Evolutionary conservation across 2,797 vertebrate species (phyloP).

Genomic region (Sciaenops ocellatus): DNA sequence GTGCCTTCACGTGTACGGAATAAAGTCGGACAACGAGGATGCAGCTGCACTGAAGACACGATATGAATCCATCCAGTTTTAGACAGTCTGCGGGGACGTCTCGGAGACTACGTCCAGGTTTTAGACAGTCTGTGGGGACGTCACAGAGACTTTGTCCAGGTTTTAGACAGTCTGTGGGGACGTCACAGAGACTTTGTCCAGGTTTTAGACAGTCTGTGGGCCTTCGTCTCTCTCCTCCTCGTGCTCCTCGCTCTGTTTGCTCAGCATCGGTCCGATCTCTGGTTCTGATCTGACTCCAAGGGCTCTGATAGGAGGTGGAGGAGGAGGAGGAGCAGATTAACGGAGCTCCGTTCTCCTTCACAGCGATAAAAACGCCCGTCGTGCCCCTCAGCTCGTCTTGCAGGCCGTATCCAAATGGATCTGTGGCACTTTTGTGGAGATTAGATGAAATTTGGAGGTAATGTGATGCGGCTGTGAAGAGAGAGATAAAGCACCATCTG

Average conservation of each 20-base stretch:
- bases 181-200: too few relatives aligned
- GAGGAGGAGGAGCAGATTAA: conserved; percentile 69
- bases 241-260: conserved; percentile 40
- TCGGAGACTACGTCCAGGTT: too few relatives aligned
- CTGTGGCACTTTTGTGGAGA: conserved; percentile 73
- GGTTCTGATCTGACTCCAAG: conserved; percentile 34
- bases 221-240: conserved; percentile 9
- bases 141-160: too few relatives aligned
- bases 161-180: too few relatives aligned
- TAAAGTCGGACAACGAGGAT: background rate
- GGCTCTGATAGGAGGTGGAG: conserved; percentile 27
- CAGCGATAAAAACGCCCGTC: conserved; percentile 47
- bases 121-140: too few relatives aligned
- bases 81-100: too few relatives aligned
- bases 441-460: conserved; percentile 74
- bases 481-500: conserved; percentile 77
- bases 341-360: conserved; percentile 56
- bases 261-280: conserved; percentile 37
- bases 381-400: conserved; percentile 56
- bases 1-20: background rate
- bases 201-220: background rate
- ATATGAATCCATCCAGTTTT: background rate
- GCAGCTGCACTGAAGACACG: background rate
- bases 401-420: conserved; percentile 71
- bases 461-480: conserved; percentile 72